Evolutionary conservation across 2,797 vertebrate genomes (phyloP), one percentile per base, ranked within the genome.

Genomic region (Acrocephalus scirpaceus): DNA sequence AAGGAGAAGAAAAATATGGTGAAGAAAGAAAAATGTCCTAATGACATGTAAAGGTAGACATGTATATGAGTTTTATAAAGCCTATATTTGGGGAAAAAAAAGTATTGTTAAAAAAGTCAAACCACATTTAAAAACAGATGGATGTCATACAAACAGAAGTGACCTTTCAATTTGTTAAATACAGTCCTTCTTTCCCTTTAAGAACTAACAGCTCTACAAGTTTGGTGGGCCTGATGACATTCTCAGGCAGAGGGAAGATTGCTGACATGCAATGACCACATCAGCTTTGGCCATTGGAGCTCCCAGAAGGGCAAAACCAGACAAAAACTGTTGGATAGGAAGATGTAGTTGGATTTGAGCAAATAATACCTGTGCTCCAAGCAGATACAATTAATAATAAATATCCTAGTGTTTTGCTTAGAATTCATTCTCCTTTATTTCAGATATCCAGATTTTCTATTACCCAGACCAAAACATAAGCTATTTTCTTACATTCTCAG

Each of bases 211-310:
- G 5, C 15, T 38, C 5, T 34, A 16, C 8, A 14, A 27, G 38
- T 64, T 34, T 54, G 14, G 17, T 40, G 32, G 11, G 53, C 15
- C 27, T 61, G 22, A 34, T 36, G 20, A 16, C 8, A 7, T 66
- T 74, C 47, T 84, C 3, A 29, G n/a, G 22, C 11, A 86, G 13
- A 44, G 27, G 1, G 2, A 76, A 77, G 7, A 30, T 32, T 29
- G 15, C 7, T 61, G 42, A 13, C 32, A 9, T 29, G 14, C 13
- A 40, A 9, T 4, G 11, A 30, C 12, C 17, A 30, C 21, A 5
- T 20, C 26, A 57, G 1, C 11, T 42, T 16, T 45, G n/a, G 5
- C 8, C 1, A 0, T 4, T 48, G 23, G 22, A 70, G 3, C 16
- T 57, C 34, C 48, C 47, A 62, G 38, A 60, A 60, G 5, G 56